phyloP scores from a whole-genome alignment of 1,140 invertebrate genomes.

The Cotesia glomerata region DNA sequence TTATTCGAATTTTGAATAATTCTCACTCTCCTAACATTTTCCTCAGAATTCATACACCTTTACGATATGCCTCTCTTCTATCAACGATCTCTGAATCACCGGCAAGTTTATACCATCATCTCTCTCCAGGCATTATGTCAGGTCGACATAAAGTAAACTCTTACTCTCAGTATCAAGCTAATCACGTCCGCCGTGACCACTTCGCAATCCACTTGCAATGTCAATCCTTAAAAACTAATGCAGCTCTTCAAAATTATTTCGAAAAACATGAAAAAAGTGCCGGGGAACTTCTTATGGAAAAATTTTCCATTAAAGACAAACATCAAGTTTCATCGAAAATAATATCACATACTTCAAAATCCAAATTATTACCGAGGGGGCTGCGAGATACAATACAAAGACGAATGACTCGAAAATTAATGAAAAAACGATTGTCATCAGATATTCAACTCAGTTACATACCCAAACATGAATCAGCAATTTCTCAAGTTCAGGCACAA shows the following conservation, averaged over 20 bases:
- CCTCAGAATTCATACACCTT: constrained; percentile 58
- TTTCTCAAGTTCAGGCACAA: constrained; percentile 56
- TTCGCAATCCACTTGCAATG: constrained; percentile 58
- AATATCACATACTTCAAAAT: no score
- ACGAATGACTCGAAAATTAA: constrained; percentile 52
- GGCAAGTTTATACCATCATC: constrained; percentile 47
- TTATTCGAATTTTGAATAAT: no score
- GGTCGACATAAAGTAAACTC: constrained; percentile 53
- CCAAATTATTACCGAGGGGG: background rate
- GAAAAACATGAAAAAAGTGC: constrained; percentile 68
- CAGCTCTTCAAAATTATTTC: constrained; percentile 53
- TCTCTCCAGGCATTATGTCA: constrained; percentile 39
- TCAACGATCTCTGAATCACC: constrained; percentile 75
- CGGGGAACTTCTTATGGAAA: constrained; percentile 76
- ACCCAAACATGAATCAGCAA: constrained; percentile 47
- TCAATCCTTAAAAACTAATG: constrained; percentile 62
- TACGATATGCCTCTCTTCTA: constrained; percentile 73
- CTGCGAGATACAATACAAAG: constrained; percentile 41
- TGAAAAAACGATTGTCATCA: constrained; percentile 51
- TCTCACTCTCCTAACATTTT: background rate
- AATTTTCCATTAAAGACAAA: constrained; percentile 75
- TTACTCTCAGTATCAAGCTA: constrained; percentile 34
- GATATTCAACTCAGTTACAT: constrained; percentile 54
- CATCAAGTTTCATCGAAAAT: constrained; percentile 49
- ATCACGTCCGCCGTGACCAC: constrained; percentile 48